Evolutionary conservation across 2,113 vertebrate species (phyloP).

Genomic region (Pithys albifrons): DNA sequence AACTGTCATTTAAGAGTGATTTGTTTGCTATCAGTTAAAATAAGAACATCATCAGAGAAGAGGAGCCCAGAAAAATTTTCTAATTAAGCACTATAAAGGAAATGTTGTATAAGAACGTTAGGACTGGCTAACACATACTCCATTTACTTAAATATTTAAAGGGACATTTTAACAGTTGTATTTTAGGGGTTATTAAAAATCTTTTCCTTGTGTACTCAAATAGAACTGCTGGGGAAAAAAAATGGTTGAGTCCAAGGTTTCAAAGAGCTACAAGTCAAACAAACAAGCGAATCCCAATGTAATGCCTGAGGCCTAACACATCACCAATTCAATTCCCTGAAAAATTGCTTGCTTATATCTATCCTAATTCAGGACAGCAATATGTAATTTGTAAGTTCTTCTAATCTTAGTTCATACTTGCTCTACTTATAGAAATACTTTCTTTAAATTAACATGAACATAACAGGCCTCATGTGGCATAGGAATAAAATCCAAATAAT

Average conservation of each 20-base stretch:
- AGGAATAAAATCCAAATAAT: not conserved
- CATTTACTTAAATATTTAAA: not conserved
- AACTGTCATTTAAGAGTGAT: not conserved
- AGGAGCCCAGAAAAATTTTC: not conserved
- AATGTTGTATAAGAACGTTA: not conserved
- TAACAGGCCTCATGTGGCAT: not conserved
- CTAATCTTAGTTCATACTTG: not conserved
- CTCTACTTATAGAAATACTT: not conserved
- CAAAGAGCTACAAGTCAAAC: not conserved
- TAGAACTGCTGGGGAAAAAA: not conserved
- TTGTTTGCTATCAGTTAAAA: not conserved
- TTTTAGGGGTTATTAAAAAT: not conserved
- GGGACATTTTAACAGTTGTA: not conserved
- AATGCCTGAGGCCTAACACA: not conserved
- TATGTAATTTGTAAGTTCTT: not conserved
- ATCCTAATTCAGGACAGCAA: not conserved
- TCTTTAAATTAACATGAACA: not conserved
- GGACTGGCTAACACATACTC: not conserved
- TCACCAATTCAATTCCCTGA: not conserved
- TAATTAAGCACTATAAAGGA: not conserved
- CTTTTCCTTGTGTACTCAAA: not conserved
- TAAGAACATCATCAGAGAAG: not conserved
- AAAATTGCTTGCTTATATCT: not conserved
- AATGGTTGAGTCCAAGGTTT: not conserved
- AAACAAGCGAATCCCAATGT: not conserved